Conservation (phyloP, 2,888 invertebrate species). For the Bugulina stolonifera region DNA sequence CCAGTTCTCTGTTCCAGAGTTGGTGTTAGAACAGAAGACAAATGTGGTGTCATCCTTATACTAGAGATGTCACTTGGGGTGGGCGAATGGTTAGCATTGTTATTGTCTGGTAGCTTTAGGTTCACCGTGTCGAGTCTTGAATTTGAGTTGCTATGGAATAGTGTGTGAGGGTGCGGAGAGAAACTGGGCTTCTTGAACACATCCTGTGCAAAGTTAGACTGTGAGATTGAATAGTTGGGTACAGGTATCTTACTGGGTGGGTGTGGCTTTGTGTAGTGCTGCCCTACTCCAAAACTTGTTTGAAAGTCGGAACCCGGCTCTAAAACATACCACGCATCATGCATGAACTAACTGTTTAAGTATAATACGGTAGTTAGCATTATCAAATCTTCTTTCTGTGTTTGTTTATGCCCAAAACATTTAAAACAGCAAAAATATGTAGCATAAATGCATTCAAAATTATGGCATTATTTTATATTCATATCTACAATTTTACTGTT, state of each 20-base stretch:
- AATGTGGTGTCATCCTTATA: constrained; percentile 33
- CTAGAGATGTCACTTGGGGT: constrained; percentile 45
- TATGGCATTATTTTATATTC: too few species aligned
- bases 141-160: not conserved
- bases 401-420: too few species aligned
- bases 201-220: not conserved
- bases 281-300: not conserved
- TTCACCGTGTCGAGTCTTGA: not conserved
- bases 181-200: constrained; percentile 10
- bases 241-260: constrained; percentile 22
- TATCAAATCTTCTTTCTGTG: too few species aligned
- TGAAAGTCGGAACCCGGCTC: not conserved
- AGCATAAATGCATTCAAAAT: too few species aligned
- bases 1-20: constrained; percentile 33
- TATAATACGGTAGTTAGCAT: too few species aligned
- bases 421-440: too few species aligned
- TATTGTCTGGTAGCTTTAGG: constrained; percentile 32
- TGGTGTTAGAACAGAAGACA: constrained; percentile 35
- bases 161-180: not conserved
- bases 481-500: too few species aligned
- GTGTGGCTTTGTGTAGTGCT: not conserved
- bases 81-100: constrained; percentile 40
- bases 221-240: not conserved
- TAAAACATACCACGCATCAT: too few species aligned
- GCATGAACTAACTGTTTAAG: too few species aligned